phyloP scores from a whole-genome alignment of 2,113 vertebrate genomes.

The Ovibos moschatus region DNA sequence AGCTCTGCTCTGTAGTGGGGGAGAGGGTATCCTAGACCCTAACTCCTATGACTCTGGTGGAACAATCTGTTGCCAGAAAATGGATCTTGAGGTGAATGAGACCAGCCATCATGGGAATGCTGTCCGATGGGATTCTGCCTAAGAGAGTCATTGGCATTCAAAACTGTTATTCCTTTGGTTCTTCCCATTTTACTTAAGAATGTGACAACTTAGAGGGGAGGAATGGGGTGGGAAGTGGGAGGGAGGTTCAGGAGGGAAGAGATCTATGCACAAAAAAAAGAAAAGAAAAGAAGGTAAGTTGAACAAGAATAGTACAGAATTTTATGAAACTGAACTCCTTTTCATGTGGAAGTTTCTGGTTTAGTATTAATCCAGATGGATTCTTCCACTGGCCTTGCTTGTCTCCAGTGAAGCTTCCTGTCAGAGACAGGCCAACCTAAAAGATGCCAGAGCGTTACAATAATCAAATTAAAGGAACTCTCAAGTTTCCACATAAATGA shows the following conservation, averaged over 20 bases:
- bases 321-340: neutral
- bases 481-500: constrained; percentile 78
- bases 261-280: neutral
- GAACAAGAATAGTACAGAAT: neutral
- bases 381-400: neutral
- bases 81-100: neutral
- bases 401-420: neutral
- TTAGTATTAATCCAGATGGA: neutral
- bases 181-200: neutral
- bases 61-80: neutral
- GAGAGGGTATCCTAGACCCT: neutral
- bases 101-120: neutral
- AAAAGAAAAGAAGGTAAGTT: neutral
- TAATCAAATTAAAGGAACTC: constrained; percentile 64
- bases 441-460: constrained; percentile 44
- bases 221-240: neutral
- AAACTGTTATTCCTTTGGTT: neutral
- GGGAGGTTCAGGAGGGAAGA: neutral
- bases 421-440: neutral
- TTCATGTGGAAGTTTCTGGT: neutral
- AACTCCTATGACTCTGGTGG: neutral
- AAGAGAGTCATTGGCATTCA: neutral
- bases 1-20: neutral
- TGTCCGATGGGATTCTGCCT: neutral
- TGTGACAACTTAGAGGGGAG: neutral